Percentiles rank a stretch among this genome's conserved stretches.
Conservation (phyloP, 2,113 vertebrate genomes). For the Ciconia boyciana region DNA sequence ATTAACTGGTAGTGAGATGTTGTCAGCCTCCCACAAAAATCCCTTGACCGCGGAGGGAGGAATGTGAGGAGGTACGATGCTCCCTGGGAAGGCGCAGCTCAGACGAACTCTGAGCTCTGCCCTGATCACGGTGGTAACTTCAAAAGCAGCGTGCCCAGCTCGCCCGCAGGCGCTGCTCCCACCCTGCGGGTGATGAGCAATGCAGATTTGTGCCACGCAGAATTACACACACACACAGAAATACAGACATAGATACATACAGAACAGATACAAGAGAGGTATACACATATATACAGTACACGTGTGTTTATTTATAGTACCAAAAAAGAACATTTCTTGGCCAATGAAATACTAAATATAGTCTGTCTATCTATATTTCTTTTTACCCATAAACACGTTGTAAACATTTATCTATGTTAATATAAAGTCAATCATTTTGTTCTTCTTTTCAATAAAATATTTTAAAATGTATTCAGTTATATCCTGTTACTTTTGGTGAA, state of each 20-base stretch:
- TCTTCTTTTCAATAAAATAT: background rate
- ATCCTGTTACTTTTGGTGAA: background rate
- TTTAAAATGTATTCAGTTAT: background rate
- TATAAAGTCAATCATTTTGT: background rate
- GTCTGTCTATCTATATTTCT: background rate
- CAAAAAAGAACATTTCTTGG: background rate
- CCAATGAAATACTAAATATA: background rate
- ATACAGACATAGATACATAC: background rate
- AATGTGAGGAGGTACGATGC: background rate
- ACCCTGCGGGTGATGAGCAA: background rate
- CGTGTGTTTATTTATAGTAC: background rate
- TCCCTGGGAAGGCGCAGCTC: background rate
- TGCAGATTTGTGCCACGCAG: background rate
- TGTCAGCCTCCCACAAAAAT: background rate
- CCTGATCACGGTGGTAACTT: rapidly evolving
- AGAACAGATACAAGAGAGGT: background rate
- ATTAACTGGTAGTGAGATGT: background rate
- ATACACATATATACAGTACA: no score
- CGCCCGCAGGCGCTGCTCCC: background rate
- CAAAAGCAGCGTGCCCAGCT: background rate
- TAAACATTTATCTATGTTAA: background rate
- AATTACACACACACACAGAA: rapidly evolving
- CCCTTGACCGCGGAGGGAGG: background rate
- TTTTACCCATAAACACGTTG: background rate
- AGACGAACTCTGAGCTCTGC: background rate